Percentiles rank a stretch among this genome's conserved stretches.
These are phyloP conservation scores for Trachymyrmex septentrionalis DNA, from an alignment of 1,140 invertebrate species.

Conservation along the genomic window DNA sequence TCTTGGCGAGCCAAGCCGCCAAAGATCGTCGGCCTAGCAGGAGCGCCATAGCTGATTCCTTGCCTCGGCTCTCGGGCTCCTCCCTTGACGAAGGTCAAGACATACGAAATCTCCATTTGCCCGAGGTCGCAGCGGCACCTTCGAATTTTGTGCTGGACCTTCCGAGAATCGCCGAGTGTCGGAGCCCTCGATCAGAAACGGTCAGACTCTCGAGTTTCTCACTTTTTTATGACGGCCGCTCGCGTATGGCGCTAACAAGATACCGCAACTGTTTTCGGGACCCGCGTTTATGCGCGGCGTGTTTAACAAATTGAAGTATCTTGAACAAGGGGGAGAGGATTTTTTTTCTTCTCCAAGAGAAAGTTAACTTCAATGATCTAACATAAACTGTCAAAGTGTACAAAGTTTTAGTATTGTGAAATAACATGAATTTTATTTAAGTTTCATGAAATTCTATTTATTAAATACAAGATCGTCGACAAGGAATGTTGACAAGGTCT, in stretches of 20 bases:
- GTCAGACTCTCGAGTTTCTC: constrained; percentile 72
- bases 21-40: constrained; percentile 53
- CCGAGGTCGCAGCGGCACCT: constrained; percentile 75
- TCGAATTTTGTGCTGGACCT: constrained; percentile 76
- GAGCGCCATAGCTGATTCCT: constrained; percentile 29
- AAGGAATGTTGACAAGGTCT: background rate
- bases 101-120: constrained; percentile 78
- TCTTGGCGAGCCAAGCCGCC: constrained; percentile 28
- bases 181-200: constrained; percentile 72
- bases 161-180: constrained; percentile 76
- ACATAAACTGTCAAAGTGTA: background rate
- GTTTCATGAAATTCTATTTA: background rate
- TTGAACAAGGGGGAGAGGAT: background rate
- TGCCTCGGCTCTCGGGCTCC: constrained; percentile 64
- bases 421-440: background rate
- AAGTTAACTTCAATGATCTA: background rate
- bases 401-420: background rate
- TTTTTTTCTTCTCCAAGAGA: background rate
- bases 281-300: constrained; percentile 42
- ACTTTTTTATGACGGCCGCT: constrained; percentile 74
- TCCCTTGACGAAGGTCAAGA: constrained; percentile 84
- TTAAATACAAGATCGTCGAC: background rate
- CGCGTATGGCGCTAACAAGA: constrained; percentile 74
- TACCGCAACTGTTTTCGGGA: constrained; percentile 64
- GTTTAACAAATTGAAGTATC: constrained; percentile 51